phyloP scores from a whole-genome alignment of 2,113 vertebrate species.

The Gallinago jamesoni region DNA sequence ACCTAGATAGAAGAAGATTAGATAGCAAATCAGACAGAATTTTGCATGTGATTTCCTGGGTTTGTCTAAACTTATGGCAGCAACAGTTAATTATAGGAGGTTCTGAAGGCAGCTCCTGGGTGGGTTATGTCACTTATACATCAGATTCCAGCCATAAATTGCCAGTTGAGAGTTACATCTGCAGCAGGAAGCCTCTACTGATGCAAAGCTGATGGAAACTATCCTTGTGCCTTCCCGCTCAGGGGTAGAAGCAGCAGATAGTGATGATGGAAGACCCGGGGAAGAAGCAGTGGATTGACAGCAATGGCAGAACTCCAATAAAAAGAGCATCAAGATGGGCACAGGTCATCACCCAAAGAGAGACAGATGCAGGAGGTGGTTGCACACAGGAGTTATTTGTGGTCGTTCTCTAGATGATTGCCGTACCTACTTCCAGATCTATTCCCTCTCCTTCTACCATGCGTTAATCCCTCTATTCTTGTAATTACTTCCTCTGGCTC shows the following conservation, averaged over 20 bases:
- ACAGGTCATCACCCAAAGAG: background rate
- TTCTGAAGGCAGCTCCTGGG: background rate
- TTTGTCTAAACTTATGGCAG: slow-evolving; percentile 54
- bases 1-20: slow-evolving; percentile 53
- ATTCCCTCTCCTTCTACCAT: background rate
- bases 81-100: slow-evolving; percentile 46
- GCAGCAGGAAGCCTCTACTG: background rate
- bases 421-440: background rate
- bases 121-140: background rate
- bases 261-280: background rate
- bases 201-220: background rate
- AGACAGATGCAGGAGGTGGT: background rate
- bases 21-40: slow-evolving; percentile 48
- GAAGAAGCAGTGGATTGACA: background rate
- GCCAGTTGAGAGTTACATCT: background rate
- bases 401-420: background rate
- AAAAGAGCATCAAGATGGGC: background rate
- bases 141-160: background rate
- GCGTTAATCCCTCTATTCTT: background rate
- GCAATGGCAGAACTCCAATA: background rate
- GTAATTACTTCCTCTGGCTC: background rate
- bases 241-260: background rate
- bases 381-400: background rate
- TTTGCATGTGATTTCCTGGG: slow-evolving; percentile 60
- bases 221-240: background rate